These are phyloP conservation scores for Apis dorsata DNA, from an alignment of 1,140 invertebrate genomes.

Conservation along the genomic window DNA sequence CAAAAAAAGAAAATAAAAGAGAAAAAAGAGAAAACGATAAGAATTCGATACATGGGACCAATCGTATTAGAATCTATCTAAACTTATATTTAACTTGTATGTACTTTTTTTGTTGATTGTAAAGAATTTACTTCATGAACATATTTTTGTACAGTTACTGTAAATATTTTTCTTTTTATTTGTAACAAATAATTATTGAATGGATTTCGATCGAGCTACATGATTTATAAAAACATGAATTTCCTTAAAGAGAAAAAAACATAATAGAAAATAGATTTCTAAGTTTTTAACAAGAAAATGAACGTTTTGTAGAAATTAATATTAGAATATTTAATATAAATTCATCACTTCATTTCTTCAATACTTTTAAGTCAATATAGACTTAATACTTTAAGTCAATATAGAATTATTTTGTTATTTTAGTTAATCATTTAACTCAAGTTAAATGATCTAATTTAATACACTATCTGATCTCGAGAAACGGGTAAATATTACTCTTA, in stretches of 20 bases:
- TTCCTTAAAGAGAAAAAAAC: background rate
- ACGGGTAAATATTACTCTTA: background rate
- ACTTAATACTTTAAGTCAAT: background rate
- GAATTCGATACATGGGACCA: constrained; percentile 60
- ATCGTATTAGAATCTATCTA: constrained; percentile 32
- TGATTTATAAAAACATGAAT: background rate
- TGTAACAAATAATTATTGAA: constrained; percentile 10
- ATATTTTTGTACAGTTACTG: constrained; percentile 44
- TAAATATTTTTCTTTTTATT: constrained; percentile 46
- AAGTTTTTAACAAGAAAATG: background rate
- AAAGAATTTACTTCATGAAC: constrained; percentile 28
- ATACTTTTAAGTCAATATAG: background rate
- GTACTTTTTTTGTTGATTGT: constrained; percentile 25
- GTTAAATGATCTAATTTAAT: background rate
- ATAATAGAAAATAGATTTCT: background rate
- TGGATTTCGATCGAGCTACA: background rate
- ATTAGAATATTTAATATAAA: background rate
- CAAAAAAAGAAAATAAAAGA: background rate
- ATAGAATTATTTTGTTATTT: background rate
- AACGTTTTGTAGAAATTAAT: background rate
- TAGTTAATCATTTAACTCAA: background rate
- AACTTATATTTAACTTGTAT: constrained; percentile 38
- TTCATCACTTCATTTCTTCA: background rate
- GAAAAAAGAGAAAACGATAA: background rate
- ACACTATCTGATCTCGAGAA: constrained; percentile 14